A percentile compares a stretch with the other conserved stretches of the same genome.
These are phyloP conservation scores for Cydia fagiglandana DNA, from an alignment of 1,140 invertebrate genomes.

Conservation along the genomic window DNA sequence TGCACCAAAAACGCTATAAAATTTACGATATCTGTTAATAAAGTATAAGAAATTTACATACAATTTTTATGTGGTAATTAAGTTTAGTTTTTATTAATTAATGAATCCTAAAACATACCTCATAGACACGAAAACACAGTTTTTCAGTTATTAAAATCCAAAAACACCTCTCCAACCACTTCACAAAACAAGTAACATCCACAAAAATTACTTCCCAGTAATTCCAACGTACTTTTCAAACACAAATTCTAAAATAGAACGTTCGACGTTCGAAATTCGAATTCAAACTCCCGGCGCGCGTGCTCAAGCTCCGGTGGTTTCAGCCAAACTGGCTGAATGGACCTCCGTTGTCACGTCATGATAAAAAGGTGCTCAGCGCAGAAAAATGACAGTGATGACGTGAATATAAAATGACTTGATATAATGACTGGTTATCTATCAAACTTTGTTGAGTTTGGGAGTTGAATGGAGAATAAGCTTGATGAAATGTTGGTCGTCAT, in stretches of 20 bases:
- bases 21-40: no score
- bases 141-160: background rate
- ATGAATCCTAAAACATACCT: background rate
- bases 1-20: no score
- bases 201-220: background rate
- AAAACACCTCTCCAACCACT: background rate
- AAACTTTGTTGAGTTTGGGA: background rate
- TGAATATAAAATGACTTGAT: background rate
- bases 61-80: background rate
- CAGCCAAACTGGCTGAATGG: background rate
- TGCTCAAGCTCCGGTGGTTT: background rate
- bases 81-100: background rate
- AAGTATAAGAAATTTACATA: no score
- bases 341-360: background rate
- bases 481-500: background rate
- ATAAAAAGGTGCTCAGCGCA: constrained; percentile 15
- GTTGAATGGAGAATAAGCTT: background rate
- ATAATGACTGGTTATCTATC: background rate
- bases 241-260: background rate
- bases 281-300: background rate
- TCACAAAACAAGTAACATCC: background rate
- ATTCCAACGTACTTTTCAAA: constrained; percentile 8
- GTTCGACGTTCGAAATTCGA: background rate
- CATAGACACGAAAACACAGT: background rate
- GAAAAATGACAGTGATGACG: background rate